phyloP scores from a whole-genome alignment of 1,140 invertebrate species.

The Cotesia typhae region DNA sequence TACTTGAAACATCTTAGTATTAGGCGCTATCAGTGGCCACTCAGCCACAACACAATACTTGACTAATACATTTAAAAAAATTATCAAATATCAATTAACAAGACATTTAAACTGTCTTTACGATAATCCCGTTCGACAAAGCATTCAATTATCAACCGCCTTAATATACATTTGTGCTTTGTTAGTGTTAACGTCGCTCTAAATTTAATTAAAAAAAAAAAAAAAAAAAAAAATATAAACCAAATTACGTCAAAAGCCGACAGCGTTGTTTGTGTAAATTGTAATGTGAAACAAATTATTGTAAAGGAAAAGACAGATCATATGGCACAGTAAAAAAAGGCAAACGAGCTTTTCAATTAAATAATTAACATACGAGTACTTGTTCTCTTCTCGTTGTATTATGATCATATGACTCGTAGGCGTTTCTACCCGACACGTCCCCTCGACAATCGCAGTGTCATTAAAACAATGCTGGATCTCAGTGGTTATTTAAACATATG shows the following conservation, averaged over 20 bases:
- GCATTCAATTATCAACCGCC: no score
- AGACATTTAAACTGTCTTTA: no score
- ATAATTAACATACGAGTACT: constrained; percentile 16
- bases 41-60: no score
- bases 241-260: no score
- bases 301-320: not conserved
- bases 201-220: no score
- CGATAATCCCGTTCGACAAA: no score
- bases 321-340: not conserved
- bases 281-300: not conserved
- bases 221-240: no score
- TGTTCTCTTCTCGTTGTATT: not conserved
- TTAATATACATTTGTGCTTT: no score
- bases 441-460: constrained; percentile 20
- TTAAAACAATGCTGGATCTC: constrained; percentile 9
- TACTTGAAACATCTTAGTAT: not conserved
- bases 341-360: constrained; percentile 19
- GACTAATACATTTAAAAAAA: no score
- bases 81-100: no score
- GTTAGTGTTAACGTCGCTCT: no score
- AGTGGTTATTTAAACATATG: constrained; percentile 12
- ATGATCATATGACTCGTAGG: constrained; percentile 27
- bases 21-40: no score
- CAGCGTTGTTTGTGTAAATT: not conserved
- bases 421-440: constrained; percentile 27